Evolutionary conservation across 2,113 vertebrate species (phyloP), one percentile per base, ranked within the genome.

Genomic region (Phasianus colchicus): DNA sequence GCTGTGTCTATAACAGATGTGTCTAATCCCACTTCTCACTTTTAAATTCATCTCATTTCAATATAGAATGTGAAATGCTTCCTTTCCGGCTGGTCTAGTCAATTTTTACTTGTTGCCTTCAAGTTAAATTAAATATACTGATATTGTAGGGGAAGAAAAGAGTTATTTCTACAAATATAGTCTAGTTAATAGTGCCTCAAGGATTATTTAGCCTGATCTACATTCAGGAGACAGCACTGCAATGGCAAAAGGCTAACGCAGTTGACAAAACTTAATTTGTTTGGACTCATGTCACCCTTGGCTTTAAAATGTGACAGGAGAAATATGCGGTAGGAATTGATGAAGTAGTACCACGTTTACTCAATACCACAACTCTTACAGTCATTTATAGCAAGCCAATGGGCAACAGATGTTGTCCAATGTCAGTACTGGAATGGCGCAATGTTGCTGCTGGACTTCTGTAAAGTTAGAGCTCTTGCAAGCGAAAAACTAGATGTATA

Each of bases 251-350:
- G 77, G 34, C 81, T 92, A 95, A 88, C 67, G 47, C 30, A 89
- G 16, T 57, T 89, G 83, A 89, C 50, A 88, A 34, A 42, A 38
- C 19, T 88, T 96, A 80, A 96, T 97, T 96, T 97, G 58, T 95
- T 96, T 96, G 92, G 74, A 95, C 75, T 96, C 73, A 54, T 83
- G 71, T 95, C 66, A 92, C 82, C 4, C 3, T 83, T 94, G 92
- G 66, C 77, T 97, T 96, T 96, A 77, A 63, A 85, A 86, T 93
- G 73, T 95, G 85, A 92, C 73, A 86, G 43, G 43, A 86, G 24
- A 92, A 86, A 70, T 83, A 64, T 70, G 63, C 84, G 0, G 22
- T 18, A 72, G 66, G 65, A 94, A 83, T 67, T 92, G 92, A 80
- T 89, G 83, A 65, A 95, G 69, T 74, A 69, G 50, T 48, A 64